Conservation (phyloP, 1,140 invertebrate species). For the Drosophila sp. region DNA sequence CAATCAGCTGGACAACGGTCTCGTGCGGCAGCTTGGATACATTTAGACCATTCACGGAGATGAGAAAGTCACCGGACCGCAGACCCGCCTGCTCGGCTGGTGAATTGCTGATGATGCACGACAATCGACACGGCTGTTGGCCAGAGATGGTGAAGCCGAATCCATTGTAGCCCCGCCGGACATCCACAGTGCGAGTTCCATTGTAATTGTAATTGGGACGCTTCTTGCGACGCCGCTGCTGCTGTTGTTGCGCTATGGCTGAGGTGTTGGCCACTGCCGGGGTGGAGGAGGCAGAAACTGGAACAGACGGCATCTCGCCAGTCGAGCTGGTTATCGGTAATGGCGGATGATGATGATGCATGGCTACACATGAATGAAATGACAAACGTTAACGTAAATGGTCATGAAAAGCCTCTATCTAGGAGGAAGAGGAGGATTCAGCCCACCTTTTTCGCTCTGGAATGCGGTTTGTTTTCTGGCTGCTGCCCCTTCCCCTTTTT, state of each 20-base stretch:
- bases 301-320: conserved; percentile 23
- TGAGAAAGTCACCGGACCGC: conserved; percentile 94
- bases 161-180: conserved; percentile 91
- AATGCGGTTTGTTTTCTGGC: conserved; percentile 64
- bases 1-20: conserved; percentile 95
- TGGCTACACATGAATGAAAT: conserved; percentile 32
- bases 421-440: conserved; percentile 25
- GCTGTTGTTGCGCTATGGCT: conserved; percentile 44
- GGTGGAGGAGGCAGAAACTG: conserved; percentile 22
- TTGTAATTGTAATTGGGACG: conserved; percentile 81
- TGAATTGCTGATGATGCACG: conserved; percentile 93
- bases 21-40: conserved; percentile 95
- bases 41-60: conserved; percentile 95
- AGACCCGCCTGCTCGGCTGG: conserved; percentile 93
- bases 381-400: conserved; percentile 22
- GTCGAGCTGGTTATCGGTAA: conserved; percentile 63
- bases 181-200: conserved; percentile 91
- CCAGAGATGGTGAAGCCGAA: conserved; percentile 97
- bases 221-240: conserved; percentile 82
- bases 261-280: conserved; percentile 4
- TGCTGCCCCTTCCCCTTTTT: conserved; percentile 43
- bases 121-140: conserved; percentile 94
- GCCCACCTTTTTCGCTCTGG: conserved; percentile 65
- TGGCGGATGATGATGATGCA: conserved; percentile 76
- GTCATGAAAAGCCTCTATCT: background rate